Evolutionary conservation across 1,140 invertebrate genomes (phyloP), one percentile per base, ranked within the genome.

Genomic region (Rhynchophorus ferrugineus): DNA sequence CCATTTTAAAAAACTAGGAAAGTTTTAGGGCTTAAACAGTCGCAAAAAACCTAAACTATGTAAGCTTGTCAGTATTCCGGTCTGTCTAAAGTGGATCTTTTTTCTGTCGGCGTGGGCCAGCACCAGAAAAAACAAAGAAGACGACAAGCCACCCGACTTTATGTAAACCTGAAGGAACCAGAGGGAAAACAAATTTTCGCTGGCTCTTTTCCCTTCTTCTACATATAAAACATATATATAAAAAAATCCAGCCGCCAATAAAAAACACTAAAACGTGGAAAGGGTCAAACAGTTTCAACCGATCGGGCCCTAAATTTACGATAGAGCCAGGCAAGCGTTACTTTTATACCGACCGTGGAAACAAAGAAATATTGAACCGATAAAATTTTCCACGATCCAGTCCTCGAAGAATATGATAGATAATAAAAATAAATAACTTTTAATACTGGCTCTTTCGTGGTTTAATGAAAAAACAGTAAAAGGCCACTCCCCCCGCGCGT

Each of bases 281-380:
- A 44, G 24, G 13, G 22, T 3, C 24, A 49, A 54, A 52, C 35
- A 52, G 42, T 44, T 45, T 52, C 21, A n/a, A 44, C 13, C 36
- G 16, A 43, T 24, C 17, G 38, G 51, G 51, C 45, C 21, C 35
- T 11, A 42, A 54, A 54, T 54, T 54, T 54, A 54, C 47, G 51
- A 54, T 54, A 45, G 14, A 41, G 17, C 51, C 51, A 43, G 44
- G 36, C 51, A 39, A 47, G 17, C 51, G 44, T 54, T 54, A 34
- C 51, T 47, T 45, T 47, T 54, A 54, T 54, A 54, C 42, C 43
- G 49, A 37, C 41, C 49, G 8, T 20, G 49, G 42, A 54, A 54
- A 46, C 44, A 54, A 54, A 54, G 51, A 54, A 54, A 46, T 47
- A 54, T 46, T 24, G 51, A 18, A 9, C 18, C 44, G 21, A 43